Base-by-base conservation (phyloP, 2,888 invertebrate genomes). In the Nomada fucata region DNA sequence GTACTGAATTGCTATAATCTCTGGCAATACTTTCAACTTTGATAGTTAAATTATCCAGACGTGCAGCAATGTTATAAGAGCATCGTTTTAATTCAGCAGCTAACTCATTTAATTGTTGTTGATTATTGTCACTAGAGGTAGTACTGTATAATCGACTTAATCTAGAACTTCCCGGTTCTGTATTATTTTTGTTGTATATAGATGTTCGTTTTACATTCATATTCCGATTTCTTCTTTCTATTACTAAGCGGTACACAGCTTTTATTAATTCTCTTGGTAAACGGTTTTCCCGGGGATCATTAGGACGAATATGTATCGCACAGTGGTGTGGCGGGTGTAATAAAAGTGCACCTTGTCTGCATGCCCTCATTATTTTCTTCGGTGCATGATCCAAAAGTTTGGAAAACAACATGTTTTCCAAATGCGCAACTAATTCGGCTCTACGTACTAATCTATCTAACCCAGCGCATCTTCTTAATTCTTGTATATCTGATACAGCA, bases 341-440 rank as follows among this genome's bases (percentile, higher is more conserved):
- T n/a, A 97, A 93, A 42, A 97, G 92, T 0, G 97, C 97, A 36
- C 96, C 96, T 87, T 95, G 95, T 80, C 97, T 96, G 79, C 97
- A 95, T 50, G 96, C 95, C 0, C 95, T 94, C 29, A 97, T 94
- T 20, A 97, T 91, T 79, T 95, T 95, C 50, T 94, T 94, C 0
- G 96, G 97, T 0, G 96, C 95, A 88, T 96, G 96, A 3, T 96
- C 95, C 53, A 97, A 92, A 53, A 97, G 91, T 9, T 96, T 95
- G 10, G 97, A 97, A 92, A 98, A 98, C 68, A 98, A 94, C 95
- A 98, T 96, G 86, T 97, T 96, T 92, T 98, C 98, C 11, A 98
- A 94, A 83, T 97, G 96, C 0, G 97, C 97, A 0, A 98, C 97
- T 55, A 97, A 93, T 89, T 97, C 97, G 0, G 97, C 97, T 93